Evolutionary conservation across 2,113 vertebrate genomes (phyloP), one percentile per base, ranked within the genome.

Genomic region (Isichthys henryi): DNA sequence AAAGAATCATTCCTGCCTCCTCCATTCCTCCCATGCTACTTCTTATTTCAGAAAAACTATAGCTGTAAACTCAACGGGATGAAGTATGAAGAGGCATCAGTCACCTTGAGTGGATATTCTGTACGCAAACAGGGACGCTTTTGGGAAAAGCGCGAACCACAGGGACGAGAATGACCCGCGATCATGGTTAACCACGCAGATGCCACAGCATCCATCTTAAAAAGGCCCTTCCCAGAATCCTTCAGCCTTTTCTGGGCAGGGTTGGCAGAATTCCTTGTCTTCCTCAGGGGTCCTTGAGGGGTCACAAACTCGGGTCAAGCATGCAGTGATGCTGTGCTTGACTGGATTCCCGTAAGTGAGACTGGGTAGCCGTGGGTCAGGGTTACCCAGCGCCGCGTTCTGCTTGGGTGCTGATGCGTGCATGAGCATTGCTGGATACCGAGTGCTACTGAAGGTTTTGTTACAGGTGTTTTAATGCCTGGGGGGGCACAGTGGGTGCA

Each of bases 1-100:
- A 93, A 95, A 92, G 89, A 91, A 92, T 91, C 92, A 93, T 94
- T 93, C 94, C 93, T 93, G 93, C 94, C 93, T 95, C 92, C 92
- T 93, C 91, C 93, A 94, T 95, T 94, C 90, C 93, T 94, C 93
- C 93, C 92, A 94, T 95, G 93, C 21, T 39, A 3, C 80, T 7
- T 21, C 13, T 45, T 83, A 45, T 83, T 10, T 43, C 19, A 15
- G 11, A n/a, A 83, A 46, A 21, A 46, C 80, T 35, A n/a, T 1
- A 46, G 39, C 35, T 9, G 5, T 46, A 56, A 7, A 23, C 21
- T 15, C 43, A 4, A 84, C 1, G 82, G 15, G 82, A 84, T 46
- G 17, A 84, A 48, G 82, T n/a, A 46, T 46, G 82, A 48, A 10
- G 82, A n/a, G 43, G 45, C 82, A 0, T 45, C n/a, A 27, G 62